Evolutionary conservation across 1,140 invertebrate species (phyloP), one percentile per base, ranked within the genome.

Genomic region (Helicoverpa zea): DNA sequence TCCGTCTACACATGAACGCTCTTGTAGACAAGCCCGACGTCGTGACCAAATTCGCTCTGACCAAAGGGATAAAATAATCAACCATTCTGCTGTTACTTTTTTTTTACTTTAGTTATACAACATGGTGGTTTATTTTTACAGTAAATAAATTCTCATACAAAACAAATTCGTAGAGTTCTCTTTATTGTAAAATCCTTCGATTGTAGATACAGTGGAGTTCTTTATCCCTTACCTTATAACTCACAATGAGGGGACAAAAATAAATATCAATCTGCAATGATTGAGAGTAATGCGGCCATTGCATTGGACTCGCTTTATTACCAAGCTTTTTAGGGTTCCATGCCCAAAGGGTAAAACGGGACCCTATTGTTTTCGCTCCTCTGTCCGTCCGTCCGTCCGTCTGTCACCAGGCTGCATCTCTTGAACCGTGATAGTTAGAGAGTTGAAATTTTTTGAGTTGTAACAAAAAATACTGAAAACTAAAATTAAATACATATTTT

Each of bases 241-340:
- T 70, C 23, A 70, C 66, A 70, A 70, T 70, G 47, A 70, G n/a
- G 16, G 30, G 23, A 51, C 23, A 52, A 52, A 70, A 70, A 70
- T 70, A 70, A 70, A 70, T 70, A 70, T 70, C 66, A 70, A 70
- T 70, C 66, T 70, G 29, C 5, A 18, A 29, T 52, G 16, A 70
- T 70, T 70, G 47, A 70, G 52, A 70, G 29, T 70, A 70, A 70
- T 70, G 66, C 52, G 23, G 3, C 49, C 66, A 70, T 30, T 49
- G 47, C 66, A 70, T 29, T 52, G 47, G 49, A 54, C 66, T 64
- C 61, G 13, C 61, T 70, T 70, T 23, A 70, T 70, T 70, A 52
- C 49, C 16, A 18, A 18, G 51, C 23, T 70, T 12, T 51, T 68
- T 68, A 43, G 23, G 23, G 23, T 23, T 23, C 23, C 23, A 2